Evolutionary conservation across 1,140 invertebrate species (phyloP), one percentile per base, ranked within the genome.

Genomic region (Paraescarpia echinospica): DNA sequence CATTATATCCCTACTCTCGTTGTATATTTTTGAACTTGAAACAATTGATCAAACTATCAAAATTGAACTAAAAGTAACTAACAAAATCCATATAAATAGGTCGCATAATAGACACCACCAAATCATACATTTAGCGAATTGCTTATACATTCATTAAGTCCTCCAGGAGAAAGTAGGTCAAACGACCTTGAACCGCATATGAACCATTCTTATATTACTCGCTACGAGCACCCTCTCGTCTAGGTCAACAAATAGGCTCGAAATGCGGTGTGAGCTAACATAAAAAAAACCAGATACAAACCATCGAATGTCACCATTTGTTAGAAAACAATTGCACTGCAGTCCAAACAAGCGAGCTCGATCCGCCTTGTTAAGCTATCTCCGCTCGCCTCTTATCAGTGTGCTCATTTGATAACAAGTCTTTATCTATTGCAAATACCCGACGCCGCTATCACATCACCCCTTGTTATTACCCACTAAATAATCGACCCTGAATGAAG

Each of bases 401-500:
- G 59, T 4, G 59, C 59, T 77, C 8, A 77, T 77, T 18, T 77
- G 59, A 77, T 77, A 77, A 77, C 59, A 77, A 18, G 59, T 77
- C 14, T 77, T 14, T 77, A 77, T 77, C 59, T 77, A 0, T 77
- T 77, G 12, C 59, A 77, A 18, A 77, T 77, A 41, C 41, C 41
- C 41, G 41, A 41, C 41, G 59, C 22, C 22, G 59, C 22, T 77
- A 77, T 77, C 59, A 18, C 59, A 4, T 77, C 59, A 77, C 59
- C 59, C 59, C 2, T 31, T 18, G 59, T 77, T 77, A 77, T 77
- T 77, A 77, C 59, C 0, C 59, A 12, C 59, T 77, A 77, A 77
- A 77, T 77, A 77, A 77, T 77, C 59, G 59, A 77, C 59, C 59
- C 59, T 77, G 59, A 77, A 77, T 77, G 59, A 77, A 77, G 59